phyloP scores from a whole-genome alignment of 1,140 invertebrate genomes.

The Drosophila mojavensis region DNA sequence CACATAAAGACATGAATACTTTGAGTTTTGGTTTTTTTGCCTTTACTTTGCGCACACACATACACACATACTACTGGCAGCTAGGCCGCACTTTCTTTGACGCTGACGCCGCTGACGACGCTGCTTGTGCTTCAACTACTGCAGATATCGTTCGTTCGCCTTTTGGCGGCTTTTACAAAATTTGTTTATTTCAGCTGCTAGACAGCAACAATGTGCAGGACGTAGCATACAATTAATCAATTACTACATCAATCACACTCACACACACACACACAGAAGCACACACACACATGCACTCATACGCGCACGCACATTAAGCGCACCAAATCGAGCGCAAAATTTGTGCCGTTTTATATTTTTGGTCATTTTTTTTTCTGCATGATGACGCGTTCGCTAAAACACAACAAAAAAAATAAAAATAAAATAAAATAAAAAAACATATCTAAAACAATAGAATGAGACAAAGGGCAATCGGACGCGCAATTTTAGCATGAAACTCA shows the following conservation, averaged over 20 bases:
- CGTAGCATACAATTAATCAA: constrained; percentile 39
- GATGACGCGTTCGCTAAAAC: constrained; percentile 36
- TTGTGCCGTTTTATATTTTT: constrained; percentile 30
- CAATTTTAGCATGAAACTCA: constrained; percentile 15
- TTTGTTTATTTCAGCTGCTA: constrained; percentile 49
- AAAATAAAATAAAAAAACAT: constrained; percentile 2
- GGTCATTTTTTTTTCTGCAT: constrained; percentile 28
- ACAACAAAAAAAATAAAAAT: constrained; percentile 20
- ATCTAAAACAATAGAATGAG: constrained; percentile 10
- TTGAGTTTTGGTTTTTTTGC: constrained; percentile 68
- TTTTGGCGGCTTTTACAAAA: constrained; percentile 72
- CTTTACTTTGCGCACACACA: constrained; percentile 51
- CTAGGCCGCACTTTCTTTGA: constrained; percentile 66
- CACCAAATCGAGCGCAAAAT: constrained; percentile 36
- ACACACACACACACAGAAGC: constrained; percentile 5
- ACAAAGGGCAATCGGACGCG: constrained; percentile 19
- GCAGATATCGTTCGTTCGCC: constrained; percentile 39
- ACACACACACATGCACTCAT: neutral
- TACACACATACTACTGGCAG: constrained; percentile 23
- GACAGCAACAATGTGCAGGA: constrained; percentile 1
- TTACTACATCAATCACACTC: constrained; percentile 20
- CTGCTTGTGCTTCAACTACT: neutral
- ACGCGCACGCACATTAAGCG: constrained; percentile 5
- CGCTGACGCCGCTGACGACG: constrained; percentile 35
- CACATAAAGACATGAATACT: constrained; percentile 41